Percentiles rank a stretch among this genome's conserved stretches.
phyloP scores from a whole-genome alignment of 2,888 invertebrate genomes.

The Callimorpha dominula region DNA sequence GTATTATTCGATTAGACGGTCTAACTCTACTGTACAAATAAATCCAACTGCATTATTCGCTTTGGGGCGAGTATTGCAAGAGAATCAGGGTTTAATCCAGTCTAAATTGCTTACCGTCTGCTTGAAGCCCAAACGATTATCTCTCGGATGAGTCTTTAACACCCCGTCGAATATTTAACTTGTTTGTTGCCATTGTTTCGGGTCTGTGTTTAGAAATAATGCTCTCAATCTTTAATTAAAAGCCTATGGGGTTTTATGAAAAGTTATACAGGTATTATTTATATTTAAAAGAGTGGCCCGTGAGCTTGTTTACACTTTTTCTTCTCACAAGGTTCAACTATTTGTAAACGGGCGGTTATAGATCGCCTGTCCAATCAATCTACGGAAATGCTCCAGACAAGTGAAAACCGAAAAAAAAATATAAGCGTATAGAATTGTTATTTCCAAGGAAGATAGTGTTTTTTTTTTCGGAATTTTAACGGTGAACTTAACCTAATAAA shows the following conservation, averaged over 20 bases:
- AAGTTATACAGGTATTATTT: not conserved
- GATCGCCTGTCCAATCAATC: too few species aligned
- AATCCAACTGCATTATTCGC: conserved; percentile 68
- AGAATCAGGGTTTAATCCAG: conserved; percentile 67
- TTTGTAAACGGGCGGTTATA: too few species aligned
- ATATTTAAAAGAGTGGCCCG: too few species aligned
- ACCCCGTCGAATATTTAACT: conserved; percentile 58
- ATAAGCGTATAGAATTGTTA: too few species aligned
- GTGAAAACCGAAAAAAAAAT: too few species aligned
- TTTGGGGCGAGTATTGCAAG: conserved; percentile 64
- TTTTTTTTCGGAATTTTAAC: too few species aligned
- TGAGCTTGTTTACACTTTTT: too few species aligned
- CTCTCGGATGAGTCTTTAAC: conserved; percentile 54
- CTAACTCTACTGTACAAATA: conserved; percentile 66
- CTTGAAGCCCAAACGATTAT: conserved; percentile 61
- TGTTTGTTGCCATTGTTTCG: conserved; percentile 48
- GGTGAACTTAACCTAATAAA: too few species aligned
- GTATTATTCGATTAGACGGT: conserved; percentile 68
- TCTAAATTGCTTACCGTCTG: conserved; percentile 71
- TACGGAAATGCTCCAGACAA: too few species aligned
- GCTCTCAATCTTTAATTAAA: conserved; percentile 11
- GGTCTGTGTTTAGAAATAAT: conserved; percentile 23
- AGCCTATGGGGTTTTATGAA: not conserved
- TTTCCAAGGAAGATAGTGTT: too few species aligned
- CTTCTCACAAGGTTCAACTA: too few species aligned